These are phyloP conservation scores for Arctia plantaginis DNA, from an alignment of 2,888 invertebrate species.

Conservation along the genomic window DNA sequence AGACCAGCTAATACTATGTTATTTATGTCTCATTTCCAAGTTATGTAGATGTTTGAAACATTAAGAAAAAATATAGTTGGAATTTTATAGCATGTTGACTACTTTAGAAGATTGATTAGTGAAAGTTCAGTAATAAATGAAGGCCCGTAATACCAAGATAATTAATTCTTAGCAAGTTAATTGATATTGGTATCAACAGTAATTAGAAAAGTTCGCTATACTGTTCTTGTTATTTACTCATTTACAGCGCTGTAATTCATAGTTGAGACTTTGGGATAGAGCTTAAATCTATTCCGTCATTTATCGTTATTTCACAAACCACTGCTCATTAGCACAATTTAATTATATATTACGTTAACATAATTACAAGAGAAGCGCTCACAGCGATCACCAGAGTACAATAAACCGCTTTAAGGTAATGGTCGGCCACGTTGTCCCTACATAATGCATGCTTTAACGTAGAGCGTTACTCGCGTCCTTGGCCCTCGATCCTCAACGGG, in stretches of 20 bases:
- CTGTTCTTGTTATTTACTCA: slow-evolving; percentile 63
- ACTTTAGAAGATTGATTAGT: slow-evolving; percentile 81
- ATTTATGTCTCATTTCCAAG: slow-evolving; percentile 23
- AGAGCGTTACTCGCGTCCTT: slow-evolving; percentile 3
- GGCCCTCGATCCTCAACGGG: background rate
- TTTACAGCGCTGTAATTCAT: slow-evolving; percentile 44
- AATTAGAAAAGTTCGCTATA: slow-evolving; percentile 82
- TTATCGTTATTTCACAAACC: slow-evolving; percentile 27
- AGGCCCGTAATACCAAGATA: slow-evolving; percentile 81
- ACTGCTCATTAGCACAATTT: slow-evolving; percentile 40
- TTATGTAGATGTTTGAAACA: slow-evolving; percentile 24
- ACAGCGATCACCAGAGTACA: slow-evolving; percentile 35
- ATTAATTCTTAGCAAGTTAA: slow-evolving; percentile 85
- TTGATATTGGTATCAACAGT: slow-evolving; percentile 84
- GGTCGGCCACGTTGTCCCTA: slow-evolving; percentile 29
- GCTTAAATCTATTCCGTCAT: slow-evolving; percentile 30
- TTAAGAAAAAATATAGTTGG: slow-evolving; percentile 46
- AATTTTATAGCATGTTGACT: slow-evolving; percentile 55
- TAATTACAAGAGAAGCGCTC: slow-evolving; percentile 36
- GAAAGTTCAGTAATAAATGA: slow-evolving; percentile 84
- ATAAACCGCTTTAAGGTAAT: slow-evolving; percentile 45
- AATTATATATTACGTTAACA: slow-evolving; percentile 37
- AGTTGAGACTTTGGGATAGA: slow-evolving; percentile 24
- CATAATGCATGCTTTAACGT: slow-evolving; percentile 34
- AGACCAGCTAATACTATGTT: background rate